phyloP scores from a whole-genome alignment of 2,888 invertebrate species.

The Caenorhabditis plicata region DNA sequence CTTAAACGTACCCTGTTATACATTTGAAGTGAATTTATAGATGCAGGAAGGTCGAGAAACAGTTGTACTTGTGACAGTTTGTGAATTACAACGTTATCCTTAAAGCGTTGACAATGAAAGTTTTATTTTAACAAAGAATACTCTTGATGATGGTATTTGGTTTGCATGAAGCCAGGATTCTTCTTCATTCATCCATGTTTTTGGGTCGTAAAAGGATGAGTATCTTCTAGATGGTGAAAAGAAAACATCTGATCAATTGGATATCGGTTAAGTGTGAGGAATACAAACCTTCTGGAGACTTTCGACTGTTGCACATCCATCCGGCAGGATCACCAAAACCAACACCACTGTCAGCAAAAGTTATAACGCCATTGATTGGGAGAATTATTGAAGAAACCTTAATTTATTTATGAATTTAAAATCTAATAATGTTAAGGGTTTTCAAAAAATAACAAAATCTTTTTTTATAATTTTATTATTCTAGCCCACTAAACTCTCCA shows the following conservation, averaged over 20 bases:
- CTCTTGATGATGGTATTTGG: slow-evolving; percentile 22
- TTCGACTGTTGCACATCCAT: slow-evolving; percentile 18
- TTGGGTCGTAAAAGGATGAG: slow-evolving; percentile 26
- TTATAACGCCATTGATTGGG: slow-evolving; percentile 25
- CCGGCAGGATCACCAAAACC: slow-evolving; percentile 10
- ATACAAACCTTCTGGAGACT: slow-evolving; percentile 2
- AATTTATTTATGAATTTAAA: no score
- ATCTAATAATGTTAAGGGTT: no score
- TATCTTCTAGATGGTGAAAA: slow-evolving; percentile 6
- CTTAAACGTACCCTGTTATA: slow-evolving; percentile 20
- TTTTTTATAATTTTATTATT: no score
- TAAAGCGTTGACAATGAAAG: background rate
- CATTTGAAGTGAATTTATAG: slow-evolving; percentile 10
- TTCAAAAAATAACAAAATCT: no score
- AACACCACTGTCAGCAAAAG: slow-evolving; percentile 23
- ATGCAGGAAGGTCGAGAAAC: slow-evolving; percentile 12
- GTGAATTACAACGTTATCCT: background rate
- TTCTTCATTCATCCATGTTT: slow-evolving; percentile 19
- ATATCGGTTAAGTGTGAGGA: background rate
- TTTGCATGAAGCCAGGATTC: slow-evolving; percentile 29
- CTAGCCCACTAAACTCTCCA: no score
- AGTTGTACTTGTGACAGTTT: slow-evolving; percentile 10
- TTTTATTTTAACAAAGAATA: slow-evolving; percentile 10
- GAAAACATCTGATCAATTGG: slow-evolving; percentile 17
- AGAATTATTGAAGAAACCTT: slow-evolving; percentile 24